Percentiles rank a stretch among this genome's conserved stretches.
Conservation (phyloP, 2,113 vertebrate species). For the Megaleporinus macrocephalus region DNA sequence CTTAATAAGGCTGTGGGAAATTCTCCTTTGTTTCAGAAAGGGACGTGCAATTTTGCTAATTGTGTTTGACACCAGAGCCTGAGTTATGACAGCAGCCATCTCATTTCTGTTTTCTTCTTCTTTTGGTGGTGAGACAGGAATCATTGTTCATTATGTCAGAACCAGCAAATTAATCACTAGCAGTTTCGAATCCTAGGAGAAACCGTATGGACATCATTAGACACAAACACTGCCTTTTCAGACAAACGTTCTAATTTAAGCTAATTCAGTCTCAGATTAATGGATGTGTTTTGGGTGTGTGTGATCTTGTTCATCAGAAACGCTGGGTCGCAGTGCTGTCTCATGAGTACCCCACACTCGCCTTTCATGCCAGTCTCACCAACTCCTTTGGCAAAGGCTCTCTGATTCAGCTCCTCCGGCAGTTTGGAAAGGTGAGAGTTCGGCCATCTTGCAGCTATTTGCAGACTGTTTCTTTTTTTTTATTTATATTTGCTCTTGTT, state of each 20-base stretch:
- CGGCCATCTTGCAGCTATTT: not conserved
- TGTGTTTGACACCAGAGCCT: not conserved
- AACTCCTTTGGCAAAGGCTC: slow-evolving; percentile 98
- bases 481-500: not conserved
- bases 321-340: slow-evolving; percentile 95
- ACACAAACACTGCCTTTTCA: not conserved
- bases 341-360: slow-evolving; percentile 92
- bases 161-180: not conserved
- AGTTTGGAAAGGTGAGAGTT: slow-evolving; percentile 93
- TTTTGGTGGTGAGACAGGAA: not conserved
- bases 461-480: not conserved
- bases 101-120: not conserved
- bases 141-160: not conserved
- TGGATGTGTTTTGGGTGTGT: slow-evolving; percentile 6
- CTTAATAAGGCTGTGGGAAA: not conserved
- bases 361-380: slow-evolving; percentile 97
- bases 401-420: slow-evolving; percentile 94
- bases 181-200: not conserved
- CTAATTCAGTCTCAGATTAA: not conserved
- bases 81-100: not conserved
- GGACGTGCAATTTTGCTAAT: not conserved
- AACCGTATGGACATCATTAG: not conserved
- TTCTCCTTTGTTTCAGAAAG: not conserved
- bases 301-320: slow-evolving; percentile 77
- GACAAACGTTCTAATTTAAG: not conserved